Percentiles rank a stretch among this genome's conserved stretches.
phyloP scores from a whole-genome alignment of 2,888 invertebrate genomes.

The Drosophila borealis region DNA sequence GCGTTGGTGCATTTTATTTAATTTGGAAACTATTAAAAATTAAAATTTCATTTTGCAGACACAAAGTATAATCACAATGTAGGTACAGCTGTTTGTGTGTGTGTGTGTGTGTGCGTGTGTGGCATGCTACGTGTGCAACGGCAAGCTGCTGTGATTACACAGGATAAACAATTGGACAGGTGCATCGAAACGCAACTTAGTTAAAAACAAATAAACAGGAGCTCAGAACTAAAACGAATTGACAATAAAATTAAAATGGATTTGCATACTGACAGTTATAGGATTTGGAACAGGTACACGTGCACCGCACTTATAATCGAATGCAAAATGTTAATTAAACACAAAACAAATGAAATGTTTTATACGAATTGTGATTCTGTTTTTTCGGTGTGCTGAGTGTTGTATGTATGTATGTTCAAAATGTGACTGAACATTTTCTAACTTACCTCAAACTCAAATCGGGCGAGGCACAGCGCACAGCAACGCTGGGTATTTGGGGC shows the following conservation, averaged over 20 bases:
- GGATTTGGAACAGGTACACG: constrained; percentile 13
- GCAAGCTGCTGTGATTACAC: constrained; percentile 30
- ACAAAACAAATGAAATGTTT: constrained; percentile 50
- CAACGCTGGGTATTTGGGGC: constrained; percentile 94
- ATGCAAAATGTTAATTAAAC: constrained; percentile 62
- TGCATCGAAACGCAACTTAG: constrained; percentile 17
- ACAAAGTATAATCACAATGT: background rate
- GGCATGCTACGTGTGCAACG: constrained; percentile 22
- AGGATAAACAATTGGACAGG: constrained; percentile 30
- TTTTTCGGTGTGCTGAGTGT: constrained; percentile 24
- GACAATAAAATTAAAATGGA: constrained; percentile 35
- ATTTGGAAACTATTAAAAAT: constrained; percentile 12
- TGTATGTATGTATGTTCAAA: background rate
- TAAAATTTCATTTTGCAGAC: constrained; percentile 4
- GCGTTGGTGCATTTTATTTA: background rate
- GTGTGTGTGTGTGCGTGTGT: constrained; percentile 2
- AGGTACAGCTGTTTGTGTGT: background rate
- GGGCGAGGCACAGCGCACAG: constrained; percentile 96
- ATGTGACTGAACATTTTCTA: background rate
- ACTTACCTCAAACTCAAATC: constrained; percentile 94
- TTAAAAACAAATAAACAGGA: constrained; percentile 30
- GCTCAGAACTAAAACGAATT: constrained; percentile 16
- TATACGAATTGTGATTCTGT: constrained; percentile 18
- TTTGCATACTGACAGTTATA: constrained; percentile 6
- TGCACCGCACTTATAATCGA: constrained; percentile 46